Percentiles rank a stretch among this genome's conserved stretches.
Conservation (phyloP, 2,888 invertebrate genomes). For the Schizaphis graminum region DNA sequence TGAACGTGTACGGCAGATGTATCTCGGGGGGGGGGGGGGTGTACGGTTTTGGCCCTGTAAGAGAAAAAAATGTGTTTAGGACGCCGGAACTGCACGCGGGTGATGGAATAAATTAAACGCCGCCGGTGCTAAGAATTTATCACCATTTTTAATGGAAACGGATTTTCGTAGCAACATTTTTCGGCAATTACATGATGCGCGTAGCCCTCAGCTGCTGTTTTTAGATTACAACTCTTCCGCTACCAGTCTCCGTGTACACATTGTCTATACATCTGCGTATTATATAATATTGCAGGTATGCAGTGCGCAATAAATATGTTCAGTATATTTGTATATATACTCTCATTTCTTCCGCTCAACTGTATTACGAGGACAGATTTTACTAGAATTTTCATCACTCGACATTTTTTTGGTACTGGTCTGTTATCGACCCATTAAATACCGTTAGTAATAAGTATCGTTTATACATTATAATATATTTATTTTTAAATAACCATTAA, state of each 20-base stretch:
- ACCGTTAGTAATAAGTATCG: too few relatives aligned
- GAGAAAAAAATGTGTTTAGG: background rate
- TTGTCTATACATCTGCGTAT: background rate
- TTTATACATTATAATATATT: too few relatives aligned
- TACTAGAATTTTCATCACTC: too few relatives aligned
- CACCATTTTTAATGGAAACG: constrained; percentile 32
- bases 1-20: background rate
- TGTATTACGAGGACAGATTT: too few relatives aligned
- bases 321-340: too few relatives aligned
- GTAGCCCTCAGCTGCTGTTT: background rate
- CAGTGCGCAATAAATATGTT: background rate
- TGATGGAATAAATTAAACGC: constrained; percentile 46
- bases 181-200: background rate
- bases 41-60: background rate
- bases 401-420: too few relatives aligned
- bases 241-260: background rate
- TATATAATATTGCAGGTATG: background rate
- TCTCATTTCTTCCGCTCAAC: too few relatives aligned
- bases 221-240: constrained; percentile 8
- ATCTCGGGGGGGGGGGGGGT: background rate
- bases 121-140: constrained; percentile 25
- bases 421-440: too few relatives aligned
- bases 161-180: constrained; percentile 41
- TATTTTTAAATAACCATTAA: too few relatives aligned
- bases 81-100: constrained; percentile 12